These are phyloP conservation scores for Laupala kohalensis DNA, from an alignment of 1,140 invertebrate genomes.

Conservation along the genomic window DNA sequence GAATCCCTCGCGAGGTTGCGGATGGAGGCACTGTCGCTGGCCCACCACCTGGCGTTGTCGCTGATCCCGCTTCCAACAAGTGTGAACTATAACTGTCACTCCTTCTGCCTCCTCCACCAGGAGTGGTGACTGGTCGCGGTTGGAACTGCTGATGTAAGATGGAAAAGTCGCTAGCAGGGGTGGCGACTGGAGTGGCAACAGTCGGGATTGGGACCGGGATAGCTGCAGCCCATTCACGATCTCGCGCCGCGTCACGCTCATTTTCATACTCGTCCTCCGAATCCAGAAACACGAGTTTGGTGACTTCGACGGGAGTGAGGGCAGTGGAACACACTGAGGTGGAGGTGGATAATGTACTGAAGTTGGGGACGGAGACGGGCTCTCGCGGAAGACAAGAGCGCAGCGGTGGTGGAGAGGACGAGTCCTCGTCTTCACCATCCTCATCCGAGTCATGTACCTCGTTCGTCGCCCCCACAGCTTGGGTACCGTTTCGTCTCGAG, in stretches of 20 bases:
- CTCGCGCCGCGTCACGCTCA: constrained; percentile 16
- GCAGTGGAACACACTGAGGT: constrained; percentile 16
- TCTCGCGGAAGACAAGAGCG: constrained; percentile 30
- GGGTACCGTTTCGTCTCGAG: constrained; percentile 20
- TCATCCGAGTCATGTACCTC: no score
- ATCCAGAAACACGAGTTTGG: constrained; percentile 54
- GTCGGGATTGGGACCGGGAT: not conserved
- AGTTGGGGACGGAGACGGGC: constrained; percentile 63
- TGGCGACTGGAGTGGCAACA: not conserved
- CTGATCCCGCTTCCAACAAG: constrained; percentile 40
- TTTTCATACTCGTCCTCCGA: constrained; percentile 51
- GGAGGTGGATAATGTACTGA: constrained; percentile 29
- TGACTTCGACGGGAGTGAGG: constrained; percentile 51
- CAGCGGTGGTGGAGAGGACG: constrained; percentile 23
- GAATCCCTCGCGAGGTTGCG: constrained; percentile 14
- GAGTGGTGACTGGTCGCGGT: constrained; percentile 10
- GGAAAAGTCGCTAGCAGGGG: constrained; percentile 15
- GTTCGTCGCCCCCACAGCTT: not conserved
- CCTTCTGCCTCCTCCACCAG: constrained; percentile 15
- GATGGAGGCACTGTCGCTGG: constrained; percentile 10
- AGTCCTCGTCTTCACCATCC: constrained; percentile 8
- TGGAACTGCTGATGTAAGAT: constrained; percentile 23
- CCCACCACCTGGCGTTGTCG: no score
- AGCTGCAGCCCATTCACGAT: constrained; percentile 11
- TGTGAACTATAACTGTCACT: constrained; percentile 46